Evolutionary conservation across 1,140 invertebrate species (phyloP).

Genomic region (Coelopa frigida): DNA sequence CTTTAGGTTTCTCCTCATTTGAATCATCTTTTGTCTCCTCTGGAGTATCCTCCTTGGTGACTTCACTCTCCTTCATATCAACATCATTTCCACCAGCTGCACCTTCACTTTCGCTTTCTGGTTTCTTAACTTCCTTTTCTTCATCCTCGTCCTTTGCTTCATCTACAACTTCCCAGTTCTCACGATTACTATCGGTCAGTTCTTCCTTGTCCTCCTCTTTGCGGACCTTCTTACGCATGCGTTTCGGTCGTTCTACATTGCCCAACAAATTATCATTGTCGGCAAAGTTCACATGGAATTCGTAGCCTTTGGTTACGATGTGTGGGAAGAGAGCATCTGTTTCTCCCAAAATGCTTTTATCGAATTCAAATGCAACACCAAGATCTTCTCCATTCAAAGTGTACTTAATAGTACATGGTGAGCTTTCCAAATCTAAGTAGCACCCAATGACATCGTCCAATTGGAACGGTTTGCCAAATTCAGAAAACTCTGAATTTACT

Average conservation of each 20-base stretch:
- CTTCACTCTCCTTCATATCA: constrained; percentile 16
- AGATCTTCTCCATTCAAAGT: constrained; percentile 76
- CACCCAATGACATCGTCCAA: constrained; percentile 73
- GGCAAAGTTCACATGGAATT: constrained; percentile 82
- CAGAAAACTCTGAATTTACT: constrained; percentile 64
- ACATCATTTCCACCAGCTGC: too few relatives aligned
- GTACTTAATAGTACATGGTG: constrained; percentile 61
- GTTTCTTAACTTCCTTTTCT: constrained; percentile 35
- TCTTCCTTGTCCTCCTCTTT: constrained; percentile 34
- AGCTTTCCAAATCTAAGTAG: constrained; percentile 65
- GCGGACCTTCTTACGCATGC: constrained; percentile 32
- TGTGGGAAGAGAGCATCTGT: constrained; percentile 74
- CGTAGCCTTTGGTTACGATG: constrained; percentile 78
- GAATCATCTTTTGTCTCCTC: too few relatives aligned
- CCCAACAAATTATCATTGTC: constrained; percentile 53
- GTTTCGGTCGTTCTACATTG: constrained; percentile 32
- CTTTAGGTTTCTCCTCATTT: too few relatives aligned
- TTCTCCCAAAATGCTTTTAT: constrained; percentile 51
- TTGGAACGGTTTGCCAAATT: constrained; percentile 66
- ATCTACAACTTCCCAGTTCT: too few relatives aligned
- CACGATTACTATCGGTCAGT: too few relatives aligned
- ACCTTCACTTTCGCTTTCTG: too few relatives aligned
- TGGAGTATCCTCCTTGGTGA: constrained; percentile 18
- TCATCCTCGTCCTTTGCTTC: constrained; percentile 30
- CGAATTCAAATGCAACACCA: constrained; percentile 59